Evolutionary conservation across 2,113 vertebrate species (phyloP).

Genomic region (Ceyx melanurus): DNA sequence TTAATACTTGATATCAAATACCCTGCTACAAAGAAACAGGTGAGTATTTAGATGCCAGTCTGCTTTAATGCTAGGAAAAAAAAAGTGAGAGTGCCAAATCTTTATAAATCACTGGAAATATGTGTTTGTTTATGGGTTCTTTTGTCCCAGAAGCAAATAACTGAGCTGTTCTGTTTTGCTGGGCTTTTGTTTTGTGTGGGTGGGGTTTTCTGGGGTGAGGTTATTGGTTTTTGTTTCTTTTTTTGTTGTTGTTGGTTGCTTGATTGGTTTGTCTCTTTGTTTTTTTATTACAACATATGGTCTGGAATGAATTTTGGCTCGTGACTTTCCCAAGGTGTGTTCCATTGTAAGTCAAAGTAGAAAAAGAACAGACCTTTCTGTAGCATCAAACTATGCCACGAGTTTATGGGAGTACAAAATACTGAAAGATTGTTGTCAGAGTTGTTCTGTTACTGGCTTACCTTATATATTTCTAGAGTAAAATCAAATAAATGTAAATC

Average conservation of each 20-base stretch:
- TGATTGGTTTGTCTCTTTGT: background rate
- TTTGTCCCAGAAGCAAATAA: background rate
- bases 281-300: background rate
- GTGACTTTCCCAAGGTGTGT: background rate
- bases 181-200: background rate
- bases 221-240: background rate
- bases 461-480: background rate
- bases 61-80: background rate
- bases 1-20: constrained; percentile 94
- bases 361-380: background rate
- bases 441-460: background rate
- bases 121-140: background rate
- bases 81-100: background rate
- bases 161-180: background rate
- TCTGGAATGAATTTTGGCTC: background rate
- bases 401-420: background rate
- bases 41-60: constrained; percentile 28
- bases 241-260: background rate
- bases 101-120: background rate
- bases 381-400: background rate
- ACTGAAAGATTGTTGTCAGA: background rate
- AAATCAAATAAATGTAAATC: background rate
- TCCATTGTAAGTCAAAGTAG: background rate
- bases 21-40: constrained; percentile 94
- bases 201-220: too few relatives aligned